Base-by-base conservation (phyloP, 2,888 invertebrate genomes). In the Cheilosia scutellata region DNA sequence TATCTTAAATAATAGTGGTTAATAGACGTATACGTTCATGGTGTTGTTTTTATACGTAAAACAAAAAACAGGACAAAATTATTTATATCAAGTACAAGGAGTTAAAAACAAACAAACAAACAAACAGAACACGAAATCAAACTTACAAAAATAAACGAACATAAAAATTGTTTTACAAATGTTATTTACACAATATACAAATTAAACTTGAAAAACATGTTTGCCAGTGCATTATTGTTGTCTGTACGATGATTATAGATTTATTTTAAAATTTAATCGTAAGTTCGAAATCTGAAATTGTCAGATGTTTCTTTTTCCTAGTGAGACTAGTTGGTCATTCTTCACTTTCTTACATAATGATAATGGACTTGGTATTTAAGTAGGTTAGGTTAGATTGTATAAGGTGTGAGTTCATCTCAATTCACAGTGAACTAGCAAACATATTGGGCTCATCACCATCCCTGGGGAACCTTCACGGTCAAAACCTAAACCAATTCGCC, bases 141-240 rank as follows among this genome's bases (percentile, higher is more conserved):
- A 33, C 47, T 77, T 65, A 83, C 60, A 83, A 44, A 68, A 55
- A 62, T 11, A 80, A n/a, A 80, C 13, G 57, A 66, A 68, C 16
- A 70, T 27, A 27, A 63, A 74, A 72, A 72, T 53, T 4, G 16
- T 72, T 65, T 44, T 7, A 40, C 29, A 42, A 37, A 77, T 58
- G 60, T 72, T 86, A 82, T 86, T 42, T 86, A 86, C 86, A 86
- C 66, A 77, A 82, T 82, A 71, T 86, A 84, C 84, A 84, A 75
- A 66, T 53, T 13, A 53, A 37, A 72, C 40, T 53, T 51, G 11
- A 51, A 25, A 11, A 51, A 51, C 9, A 27, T 27, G 27, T 27
- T 51, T 51, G 27, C 74, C 79, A 79, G 63, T 75, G 53, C 63
- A 70, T 63, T 70, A 58, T 60, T 31, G 37, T 1, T 11, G 37